Base-by-base conservation (phyloP, 2,888 invertebrate genomes). In the Diogma glabrata region DNA sequence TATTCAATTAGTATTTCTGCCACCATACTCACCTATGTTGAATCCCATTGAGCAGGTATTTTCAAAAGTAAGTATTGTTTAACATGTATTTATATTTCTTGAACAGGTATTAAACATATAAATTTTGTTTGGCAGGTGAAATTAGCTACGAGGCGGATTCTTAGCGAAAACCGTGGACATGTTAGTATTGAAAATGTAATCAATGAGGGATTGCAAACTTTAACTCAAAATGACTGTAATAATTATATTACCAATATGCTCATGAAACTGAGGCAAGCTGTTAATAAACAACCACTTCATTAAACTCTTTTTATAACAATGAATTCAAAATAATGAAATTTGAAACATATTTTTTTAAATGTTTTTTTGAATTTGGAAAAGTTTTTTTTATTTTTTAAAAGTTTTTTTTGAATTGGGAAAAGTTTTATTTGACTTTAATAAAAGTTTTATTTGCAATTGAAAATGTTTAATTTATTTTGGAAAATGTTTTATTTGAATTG, bases 1-100 rank as follows among this genome's bases (percentile, higher is more conserved):
- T 26, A 10, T 26, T 26, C 28, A 26, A 26, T 10, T 26, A 26
- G 28, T 26, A 26, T 26, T 26, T 26, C 10, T 26, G 28, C n/a
- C n/a, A n/a, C n/a, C n/a, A n/a, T n/a, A n/a, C n/a, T n/a, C n/a
- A 3, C 30, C 30, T 7, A 47, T 36, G 36, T 23, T 49, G n/a
- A 49, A 36, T 14, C 22, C 49, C 22, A 22, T 43, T 28, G 43
- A 43, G 38, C 20, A 50, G 33, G 40, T 43, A 9, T 40, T 50
- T 50, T 50, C 50, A 20, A 40, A 50, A 43, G 28, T 50, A 10
- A 26, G 28, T 26, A 26, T 26, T 26, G 28, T 26, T 26, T 26
- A 26, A 26, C 10, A 26, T 26, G 28, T 26, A 26, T 26, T 9
- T n/a, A n/a, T n/a, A 26, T 26, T 26, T 26, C 28, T 26, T 26